phyloP scores from a whole-genome alignment of 2,113 vertebrate genomes.

The Sigmodon hispidus region DNA sequence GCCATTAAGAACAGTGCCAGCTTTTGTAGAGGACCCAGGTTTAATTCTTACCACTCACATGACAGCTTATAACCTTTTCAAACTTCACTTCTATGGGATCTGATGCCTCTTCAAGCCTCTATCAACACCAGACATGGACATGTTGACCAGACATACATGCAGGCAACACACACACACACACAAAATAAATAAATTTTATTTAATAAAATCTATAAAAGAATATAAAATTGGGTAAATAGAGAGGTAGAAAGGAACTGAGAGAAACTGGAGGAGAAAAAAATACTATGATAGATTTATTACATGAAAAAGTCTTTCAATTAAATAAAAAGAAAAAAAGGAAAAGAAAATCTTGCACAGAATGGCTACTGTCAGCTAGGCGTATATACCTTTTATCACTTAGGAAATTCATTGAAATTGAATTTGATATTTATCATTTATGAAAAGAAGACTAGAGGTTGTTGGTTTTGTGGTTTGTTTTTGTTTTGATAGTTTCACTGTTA shows the following conservation, averaged over 20 bases:
- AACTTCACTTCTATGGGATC: neutral
- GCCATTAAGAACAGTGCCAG: neutral
- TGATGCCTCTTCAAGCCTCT: neutral
- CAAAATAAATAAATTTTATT: neutral
- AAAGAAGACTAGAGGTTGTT: conserved; percentile 26
- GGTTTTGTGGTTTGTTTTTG: neutral
- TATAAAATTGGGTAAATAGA: neutral
- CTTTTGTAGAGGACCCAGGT: neutral
- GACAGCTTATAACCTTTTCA: neutral
- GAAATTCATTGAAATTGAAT: neutral
- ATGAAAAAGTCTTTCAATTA: neutral
- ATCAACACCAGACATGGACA: too few relatives aligned
- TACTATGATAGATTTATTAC: neutral
- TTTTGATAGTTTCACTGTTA: neutral
- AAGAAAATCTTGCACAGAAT: neutral
- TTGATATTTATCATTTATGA: conserved; percentile 29
- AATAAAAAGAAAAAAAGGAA: neutral
- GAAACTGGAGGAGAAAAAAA: neutral
- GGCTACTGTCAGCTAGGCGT: neutral
- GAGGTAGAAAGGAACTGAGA: neutral
- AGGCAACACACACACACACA: neutral
- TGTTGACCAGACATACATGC: neutral
- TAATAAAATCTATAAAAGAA: neutral
- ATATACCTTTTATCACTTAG: neutral
- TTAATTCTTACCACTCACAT: neutral